Base-by-base conservation (phyloP, 2,888 invertebrate genomes). In the Orchestes rusci region DNA sequence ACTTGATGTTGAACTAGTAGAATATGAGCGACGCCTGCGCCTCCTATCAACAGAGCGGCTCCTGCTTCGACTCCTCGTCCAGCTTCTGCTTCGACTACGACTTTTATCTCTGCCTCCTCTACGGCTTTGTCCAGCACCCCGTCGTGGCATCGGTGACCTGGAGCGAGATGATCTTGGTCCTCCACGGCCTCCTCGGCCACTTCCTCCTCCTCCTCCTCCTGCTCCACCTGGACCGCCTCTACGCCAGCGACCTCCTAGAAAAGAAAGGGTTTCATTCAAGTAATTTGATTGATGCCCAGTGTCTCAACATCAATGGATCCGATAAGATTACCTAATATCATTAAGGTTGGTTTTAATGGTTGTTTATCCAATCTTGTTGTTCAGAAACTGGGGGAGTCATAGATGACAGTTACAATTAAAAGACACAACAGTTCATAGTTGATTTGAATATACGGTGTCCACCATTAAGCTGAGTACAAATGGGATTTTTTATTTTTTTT, bases 131-230 rank as follows among this genome's bases (percentile, higher is more conserved):
- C n/a, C n/a, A n/a, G n/a, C n/a, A n/a, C 39, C 23, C 29, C 45
- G 41, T 12, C 48, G 45, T 10, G 61, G 53, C 4, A 58, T 60
- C 32, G 64, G 56, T 10, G 65, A 64, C 34, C 63, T 54, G 2
- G 66, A 64, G n/a, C n/a, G n/a, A 12, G 52, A 52, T 7, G 64
- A 61, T 13, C 59, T 55, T 10, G 49, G 46, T 10, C 29, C 29
- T 34, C 33, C 38, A 1, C 49, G 39, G 54, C 65, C 66, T 63
- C 43, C 31, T 12, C 34, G 30, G 7, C 33, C 18, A n/a, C 41
- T 38, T 8, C 17, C 28, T 39, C 39, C 65, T 65, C 39, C 10
- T 63, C 33, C 27, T 20, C 33, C 43, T 15, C 32, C 19, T 34
- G 65, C 65, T 63, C 35, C 15, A 16, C 36, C 30, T n/a, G 32